Base-by-base conservation (phyloP, 2,888 invertebrate genomes). In the Pycnomerus fuliginosus region DNA sequence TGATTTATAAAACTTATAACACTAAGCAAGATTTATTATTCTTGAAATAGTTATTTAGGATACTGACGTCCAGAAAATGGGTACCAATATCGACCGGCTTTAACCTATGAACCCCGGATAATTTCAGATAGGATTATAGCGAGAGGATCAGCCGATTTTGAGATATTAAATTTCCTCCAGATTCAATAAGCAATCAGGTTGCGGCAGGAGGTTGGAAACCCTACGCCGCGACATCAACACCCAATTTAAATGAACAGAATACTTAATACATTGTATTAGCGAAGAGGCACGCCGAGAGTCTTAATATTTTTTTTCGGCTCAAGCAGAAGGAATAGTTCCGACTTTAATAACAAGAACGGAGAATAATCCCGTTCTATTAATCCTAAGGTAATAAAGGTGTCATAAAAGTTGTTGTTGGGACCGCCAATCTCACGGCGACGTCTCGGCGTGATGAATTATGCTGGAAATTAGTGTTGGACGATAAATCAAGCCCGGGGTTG, bases 141-240 rank as follows among this genome's bases (percentile, higher is more conserved):
- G 27, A 16, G 42, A 23, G 11, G 37, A 22, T 30, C 24, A 31
- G 25, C 12, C 36, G 20, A 35, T 35, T 40, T 39, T 39, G 30
- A 40, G 40, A 45, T 40, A 45, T 45, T 40, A 25, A 45, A 45
- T 45, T 45, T 36, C 45, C 41, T 29, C 24, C 29, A 13, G 39
- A 44, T 39, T 39, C 44, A 44, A 44, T 44, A 44, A 44, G 44
- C 39, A 44, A 44, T 44, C 39, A 44, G 11, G 38, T 33, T 39
- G 39, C 38, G 32, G 44, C 15, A 8, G 32, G 30, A 11, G 30
- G 16, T 35, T 16, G 38, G 45, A 45, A 45, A 45, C 40, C 23
- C 23, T 27, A 41, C 45, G 36, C 35, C 42, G 36, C 28, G 36
- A 45, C 45, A 41, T 45, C 45, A 35, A 35, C 36, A 31, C 40